Percentiles rank a stretch among this genome's conserved stretches.
Conservation (phyloP, 2,113 vertebrate species). For the Bufo gargarizans region DNA sequence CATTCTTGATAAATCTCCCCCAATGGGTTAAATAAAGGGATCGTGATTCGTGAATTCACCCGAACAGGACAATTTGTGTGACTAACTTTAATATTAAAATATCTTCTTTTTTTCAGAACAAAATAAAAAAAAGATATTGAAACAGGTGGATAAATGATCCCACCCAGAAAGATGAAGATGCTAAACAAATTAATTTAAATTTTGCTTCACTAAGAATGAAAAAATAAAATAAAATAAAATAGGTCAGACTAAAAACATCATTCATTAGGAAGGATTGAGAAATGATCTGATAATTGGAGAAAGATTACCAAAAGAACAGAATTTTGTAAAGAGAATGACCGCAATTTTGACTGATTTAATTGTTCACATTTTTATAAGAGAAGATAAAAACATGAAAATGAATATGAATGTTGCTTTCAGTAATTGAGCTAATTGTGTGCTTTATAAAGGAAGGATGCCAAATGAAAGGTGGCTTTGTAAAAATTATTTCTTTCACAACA, state of each 20-base stretch:
- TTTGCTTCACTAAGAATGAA: neutral
- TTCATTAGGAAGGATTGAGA: neutral
- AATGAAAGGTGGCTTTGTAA: neutral
- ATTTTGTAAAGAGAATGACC: neutral
- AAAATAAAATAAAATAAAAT: neutral
- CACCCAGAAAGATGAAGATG: neutral
- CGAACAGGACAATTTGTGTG: too few species aligned
- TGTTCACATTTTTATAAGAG: neutral
- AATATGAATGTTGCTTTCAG: neutral
- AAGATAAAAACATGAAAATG: neutral
- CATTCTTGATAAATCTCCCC: too few species aligned
- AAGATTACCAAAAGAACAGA: neutral
- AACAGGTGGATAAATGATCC: neutral
- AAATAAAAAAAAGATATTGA: neutral
- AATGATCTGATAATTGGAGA: neutral
- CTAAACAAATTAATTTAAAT: neutral
- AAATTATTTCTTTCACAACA: neutral
- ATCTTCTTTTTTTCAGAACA: neutral
- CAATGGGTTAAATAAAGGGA: too few species aligned
- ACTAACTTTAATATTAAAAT: too few species aligned
- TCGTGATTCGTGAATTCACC: too few species aligned
- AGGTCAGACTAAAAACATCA: neutral
- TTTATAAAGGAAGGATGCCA: neutral
- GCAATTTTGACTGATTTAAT: neutral
- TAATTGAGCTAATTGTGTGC: neutral